Conservation (phyloP, 2,888 invertebrate genomes). For the Drosophila atroscutellata region DNA sequence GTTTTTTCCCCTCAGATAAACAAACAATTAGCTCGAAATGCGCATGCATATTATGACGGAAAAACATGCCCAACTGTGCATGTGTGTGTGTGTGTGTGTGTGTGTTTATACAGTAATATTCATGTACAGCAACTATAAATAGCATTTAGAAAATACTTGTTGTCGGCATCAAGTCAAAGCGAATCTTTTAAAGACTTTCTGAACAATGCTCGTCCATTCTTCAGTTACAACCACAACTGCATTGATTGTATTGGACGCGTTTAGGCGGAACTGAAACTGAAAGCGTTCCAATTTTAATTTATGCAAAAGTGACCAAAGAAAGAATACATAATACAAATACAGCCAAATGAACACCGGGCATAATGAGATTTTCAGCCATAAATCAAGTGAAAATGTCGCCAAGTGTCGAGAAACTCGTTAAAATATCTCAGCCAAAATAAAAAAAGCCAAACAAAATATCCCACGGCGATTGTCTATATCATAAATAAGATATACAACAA, state of each 20-base stretch:
- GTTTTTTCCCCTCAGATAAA: slow-evolving; percentile 56
- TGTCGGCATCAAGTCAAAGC: slow-evolving; percentile 57
- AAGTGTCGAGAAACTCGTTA: slow-evolving; percentile 64
- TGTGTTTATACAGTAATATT: slow-evolving; percentile 4
- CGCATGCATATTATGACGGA: slow-evolving; percentile 57
- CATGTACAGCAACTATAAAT: slow-evolving; percentile 31
- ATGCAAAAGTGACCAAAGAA: slow-evolving; percentile 21
- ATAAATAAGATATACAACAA: slow-evolving; percentile 41
- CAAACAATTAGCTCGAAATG: slow-evolving; percentile 70
- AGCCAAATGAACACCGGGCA: slow-evolving; percentile 11
- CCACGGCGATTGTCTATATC: slow-evolving; percentile 29
- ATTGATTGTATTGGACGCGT: slow-evolving; percentile 23
- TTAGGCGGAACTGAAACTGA: slow-evolving; percentile 31
- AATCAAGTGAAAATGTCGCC: slow-evolving; percentile 62
- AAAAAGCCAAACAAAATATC: slow-evolving; percentile 23
- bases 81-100: not conserved
- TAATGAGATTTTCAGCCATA: slow-evolving; percentile 39
- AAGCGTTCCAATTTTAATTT: slow-evolving; percentile 35
- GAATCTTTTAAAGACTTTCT: slow-evolving; percentile 4
- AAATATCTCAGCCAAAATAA: slow-evolving; percentile 43
- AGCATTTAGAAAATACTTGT: slow-evolving; percentile 35
- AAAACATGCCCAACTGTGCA: slow-evolving; percentile 18
- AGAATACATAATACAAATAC: not conserved
- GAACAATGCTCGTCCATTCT: slow-evolving; percentile 51
- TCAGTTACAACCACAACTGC: slow-evolving; percentile 31